Conservation (phyloP, 1,140 invertebrate genomes). For the Trichomalopsis sarcophagae region DNA sequence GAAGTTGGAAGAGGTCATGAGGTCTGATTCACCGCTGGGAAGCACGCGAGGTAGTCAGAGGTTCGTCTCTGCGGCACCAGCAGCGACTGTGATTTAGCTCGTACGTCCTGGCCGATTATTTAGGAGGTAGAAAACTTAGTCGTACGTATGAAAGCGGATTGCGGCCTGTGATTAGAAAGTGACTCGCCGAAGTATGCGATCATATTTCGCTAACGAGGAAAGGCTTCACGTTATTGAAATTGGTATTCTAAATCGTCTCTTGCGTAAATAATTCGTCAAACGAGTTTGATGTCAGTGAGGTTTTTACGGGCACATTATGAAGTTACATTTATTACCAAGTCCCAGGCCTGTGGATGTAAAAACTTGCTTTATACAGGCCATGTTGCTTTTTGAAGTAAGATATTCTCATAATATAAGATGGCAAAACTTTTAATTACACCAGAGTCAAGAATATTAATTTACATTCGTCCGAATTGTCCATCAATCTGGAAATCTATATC, state of each 20-base stretch:
- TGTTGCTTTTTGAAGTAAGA: too few relatives aligned
- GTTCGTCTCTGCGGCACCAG: neutral
- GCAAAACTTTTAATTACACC: neutral
- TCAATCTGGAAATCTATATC: neutral
- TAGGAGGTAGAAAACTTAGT: neutral
- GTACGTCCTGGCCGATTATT: neutral
- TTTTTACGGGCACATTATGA: neutral
- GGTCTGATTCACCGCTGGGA: neutral
- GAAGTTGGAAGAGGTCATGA: neutral
- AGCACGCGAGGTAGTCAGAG: neutral
- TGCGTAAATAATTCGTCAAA: neutral
- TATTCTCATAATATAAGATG: too few relatives aligned
- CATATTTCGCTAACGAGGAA: too few relatives aligned
- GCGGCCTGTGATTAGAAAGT: neutral
- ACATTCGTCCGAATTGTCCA: neutral
- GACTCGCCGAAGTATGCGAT: too few relatives aligned
- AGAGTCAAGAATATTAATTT: neutral
- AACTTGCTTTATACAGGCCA: neutral
- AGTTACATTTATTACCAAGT: neutral
- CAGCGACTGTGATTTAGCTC: neutral
- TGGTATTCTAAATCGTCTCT: too few relatives aligned
- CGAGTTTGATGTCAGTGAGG: neutral
- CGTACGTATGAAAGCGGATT: neutral
- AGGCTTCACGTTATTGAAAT: too few relatives aligned
- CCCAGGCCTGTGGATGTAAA: neutral